These are phyloP conservation scores for Barypeithes pellucidus DNA, from an alignment of 2,888 invertebrate genomes.

Conservation along the genomic window DNA sequence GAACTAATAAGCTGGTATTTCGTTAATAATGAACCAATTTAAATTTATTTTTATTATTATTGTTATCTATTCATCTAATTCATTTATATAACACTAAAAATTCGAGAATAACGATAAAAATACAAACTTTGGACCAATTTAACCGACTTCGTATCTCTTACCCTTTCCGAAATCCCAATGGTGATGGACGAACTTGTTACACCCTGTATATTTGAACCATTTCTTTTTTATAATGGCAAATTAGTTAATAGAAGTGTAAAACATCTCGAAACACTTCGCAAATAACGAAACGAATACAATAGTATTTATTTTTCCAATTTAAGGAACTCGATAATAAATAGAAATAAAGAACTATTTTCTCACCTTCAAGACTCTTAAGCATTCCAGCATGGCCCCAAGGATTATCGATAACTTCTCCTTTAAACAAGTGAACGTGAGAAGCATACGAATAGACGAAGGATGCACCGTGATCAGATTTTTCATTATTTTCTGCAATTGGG, in stretches of 20 bases:
- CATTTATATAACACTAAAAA: no score
- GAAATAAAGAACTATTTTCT: conserved; percentile 31
- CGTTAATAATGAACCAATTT: no score
- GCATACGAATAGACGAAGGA: conserved; percentile 26
- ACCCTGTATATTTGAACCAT: no score
- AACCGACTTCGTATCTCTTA: no score
- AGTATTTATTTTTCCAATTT: conserved; percentile 22
- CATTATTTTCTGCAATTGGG: conserved; percentile 46
- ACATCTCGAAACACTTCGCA: not conserved
- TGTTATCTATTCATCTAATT: no score
- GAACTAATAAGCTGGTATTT: no score
- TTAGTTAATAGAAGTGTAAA: not conserved
- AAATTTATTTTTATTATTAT: no score
- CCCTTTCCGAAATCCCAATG: no score
- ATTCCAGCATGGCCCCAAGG: conserved; percentile 30
- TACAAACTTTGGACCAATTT: no score
- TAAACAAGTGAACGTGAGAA: conserved; percentile 47
- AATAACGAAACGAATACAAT: conserved; percentile 6
- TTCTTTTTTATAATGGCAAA: no score
- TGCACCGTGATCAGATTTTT: conserved; percentile 48
- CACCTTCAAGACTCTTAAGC: conserved; percentile 31
- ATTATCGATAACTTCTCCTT: conserved; percentile 45
- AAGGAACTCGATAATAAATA: not conserved
- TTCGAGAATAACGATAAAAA: no score
- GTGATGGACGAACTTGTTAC: no score